Base-by-base conservation (phyloP, 2,888 invertebrate genomes). In the Pseudococcus viburni region DNA sequence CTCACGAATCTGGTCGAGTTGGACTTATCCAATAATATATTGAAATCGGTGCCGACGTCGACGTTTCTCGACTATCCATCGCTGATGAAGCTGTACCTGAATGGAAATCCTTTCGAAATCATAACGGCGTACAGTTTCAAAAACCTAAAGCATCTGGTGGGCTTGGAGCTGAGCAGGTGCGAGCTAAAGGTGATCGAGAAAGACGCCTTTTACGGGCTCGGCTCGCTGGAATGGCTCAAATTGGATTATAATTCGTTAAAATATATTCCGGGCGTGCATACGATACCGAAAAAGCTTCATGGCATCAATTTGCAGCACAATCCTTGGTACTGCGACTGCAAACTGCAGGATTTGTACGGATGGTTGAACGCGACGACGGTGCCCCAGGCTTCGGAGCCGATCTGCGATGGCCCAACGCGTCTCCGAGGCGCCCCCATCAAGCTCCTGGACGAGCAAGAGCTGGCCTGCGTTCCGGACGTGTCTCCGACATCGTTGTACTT, bases 241-340 rank as follows among this genome's bases (percentile, higher is more conserved):
- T 92, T 98, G 90, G 95, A 97, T 91, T 95, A 95, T 90, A 98
- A 98, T 92, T 94, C 94, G 91, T 93, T 98, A 91, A 94, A 94
- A 89, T 94, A 94, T 90, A 94, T 96, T 90, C 94, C 94, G 91
- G 95, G 95, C 84, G 93, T 93, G 89, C 94, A 94, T 91, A 94
- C 95, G 90, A 93, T 96, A 87, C 96, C 96, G n/a, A 94, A 94
- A 89, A 94, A 94, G 85, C 92, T 97, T 90, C 95, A 96, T 90
- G 96, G 96, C 89, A 94, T 97, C 89, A 95, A 96, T 91, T 92
- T 97, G 90, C 95, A 97, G 91, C 95, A 95, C 91, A 97, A 97
- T 93, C 95, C 95, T 90, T 97, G 97, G 97, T 94, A 94, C 90
- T 97, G 97, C 92, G 96, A 97, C 92, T 97, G 97, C 92, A 94